A percentile compares a stretch with the other conserved stretches of the same genome.
phyloP scores from a whole-genome alignment of 2,797 vertebrate species.

The Varecia variegata region DNA sequence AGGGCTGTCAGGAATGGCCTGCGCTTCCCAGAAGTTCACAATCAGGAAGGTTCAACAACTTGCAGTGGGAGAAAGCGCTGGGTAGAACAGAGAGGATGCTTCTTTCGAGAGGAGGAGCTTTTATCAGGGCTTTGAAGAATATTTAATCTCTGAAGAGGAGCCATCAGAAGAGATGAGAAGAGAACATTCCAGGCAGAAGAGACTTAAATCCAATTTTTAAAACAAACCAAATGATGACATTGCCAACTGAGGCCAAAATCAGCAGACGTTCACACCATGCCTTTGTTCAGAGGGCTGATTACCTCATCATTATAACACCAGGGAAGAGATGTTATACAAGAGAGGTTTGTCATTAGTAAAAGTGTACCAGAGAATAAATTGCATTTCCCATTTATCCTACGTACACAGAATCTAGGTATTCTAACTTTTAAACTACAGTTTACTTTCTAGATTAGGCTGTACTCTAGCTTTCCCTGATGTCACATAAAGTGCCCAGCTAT shows the following conservation, averaged over 20 bases:
- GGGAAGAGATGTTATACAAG: not conserved
- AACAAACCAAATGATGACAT: not conserved
- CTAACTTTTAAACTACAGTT: conserved; percentile 12
- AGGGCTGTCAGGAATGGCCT: not conserved
- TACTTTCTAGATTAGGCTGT: not conserved
- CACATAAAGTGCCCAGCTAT: not conserved
- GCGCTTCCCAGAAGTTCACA: not conserved
- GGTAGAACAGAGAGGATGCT: not conserved
- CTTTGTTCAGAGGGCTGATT: not conserved
- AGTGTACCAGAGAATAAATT: not conserved
- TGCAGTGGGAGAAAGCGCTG: not conserved
- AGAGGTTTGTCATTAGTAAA: not conserved
- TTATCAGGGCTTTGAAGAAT: not conserved
- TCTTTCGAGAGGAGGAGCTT: not conserved
- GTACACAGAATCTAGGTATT: not conserved
- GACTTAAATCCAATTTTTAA: not conserved
- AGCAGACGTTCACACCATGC: not conserved
- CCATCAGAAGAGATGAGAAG: not conserved
- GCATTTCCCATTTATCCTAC: not conserved
- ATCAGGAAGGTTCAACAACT: not conserved
- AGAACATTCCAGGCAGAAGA: not conserved
- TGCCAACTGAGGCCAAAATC: not conserved
- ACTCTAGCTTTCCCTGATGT: not conserved
- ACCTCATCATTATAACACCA: not conserved
- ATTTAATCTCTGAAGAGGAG: not conserved